Conservation (phyloP, 2,888 invertebrate species). For the Rhingia campestris region DNA sequence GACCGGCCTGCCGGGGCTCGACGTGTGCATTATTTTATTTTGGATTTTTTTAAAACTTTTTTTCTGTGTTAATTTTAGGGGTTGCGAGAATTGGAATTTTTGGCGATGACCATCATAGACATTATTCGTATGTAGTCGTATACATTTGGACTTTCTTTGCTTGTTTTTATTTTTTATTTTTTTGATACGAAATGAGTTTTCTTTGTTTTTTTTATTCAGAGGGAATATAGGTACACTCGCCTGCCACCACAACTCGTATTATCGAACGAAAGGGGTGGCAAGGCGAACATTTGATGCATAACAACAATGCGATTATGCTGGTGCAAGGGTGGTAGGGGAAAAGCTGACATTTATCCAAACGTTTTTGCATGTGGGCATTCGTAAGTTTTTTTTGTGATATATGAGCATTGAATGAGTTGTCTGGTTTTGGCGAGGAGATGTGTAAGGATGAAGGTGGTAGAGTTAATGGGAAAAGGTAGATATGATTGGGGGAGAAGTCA, state of each 20-base stretch:
- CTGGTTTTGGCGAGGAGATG: conserved; percentile 36
- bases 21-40: conserved; percentile 54
- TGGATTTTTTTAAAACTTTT: conserved; percentile 19
- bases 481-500: conserved; percentile 47
- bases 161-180: conserved; percentile 48
- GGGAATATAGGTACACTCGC: conserved; percentile 12
- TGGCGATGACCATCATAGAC: conserved; percentile 59
- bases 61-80: conserved; percentile 61
- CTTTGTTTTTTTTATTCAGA: conserved; percentile 38
- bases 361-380: conserved; percentile 46
- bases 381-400: conserved; percentile 31
- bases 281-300: conserved; percentile 66
- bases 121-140: conserved; percentile 22
- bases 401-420: conserved; percentile 50
- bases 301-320: conserved; percentile 71
- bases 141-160: conserved; percentile 49
- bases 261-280: conserved; percentile 22
- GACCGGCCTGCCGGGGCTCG: conserved; percentile 6
- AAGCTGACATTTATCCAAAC: conserved; percentile 68
- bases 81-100: conserved; percentile 65
- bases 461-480: conserved; percentile 50
- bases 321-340: conserved; percentile 32
- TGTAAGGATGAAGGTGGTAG: conserved; percentile 53
- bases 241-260: conserved; percentile 30
- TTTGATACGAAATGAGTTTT: conserved; percentile 52